Conservation (phyloP, 2,888 invertebrate species). For the Chironomus tentans region DNA sequence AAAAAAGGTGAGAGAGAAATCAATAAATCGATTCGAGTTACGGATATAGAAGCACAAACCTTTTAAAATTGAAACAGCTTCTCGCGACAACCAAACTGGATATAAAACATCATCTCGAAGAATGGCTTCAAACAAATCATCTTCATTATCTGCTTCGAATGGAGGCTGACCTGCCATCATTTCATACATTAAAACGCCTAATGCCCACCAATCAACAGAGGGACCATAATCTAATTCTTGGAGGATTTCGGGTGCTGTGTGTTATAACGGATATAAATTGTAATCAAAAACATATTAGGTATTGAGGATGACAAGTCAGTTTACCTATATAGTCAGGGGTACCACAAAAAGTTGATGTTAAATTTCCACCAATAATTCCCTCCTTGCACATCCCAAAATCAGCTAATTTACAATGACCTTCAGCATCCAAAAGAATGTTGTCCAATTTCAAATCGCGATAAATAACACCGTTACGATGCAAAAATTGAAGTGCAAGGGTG, state of each 20-base stretch:
- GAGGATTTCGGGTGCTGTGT: conserved; percentile 87
- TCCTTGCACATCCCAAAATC: conserved; percentile 98
- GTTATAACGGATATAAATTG: conserved; percentile 50
- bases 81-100: conserved; percentile 91
- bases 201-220: conserved; percentile 93
- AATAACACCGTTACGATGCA: conserved; percentile 93
- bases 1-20: background rate
- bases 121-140: conserved; percentile 97
- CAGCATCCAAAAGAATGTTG: conserved; percentile 92
- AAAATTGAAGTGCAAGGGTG: conserved; percentile 91
- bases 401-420: conserved; percentile 89
- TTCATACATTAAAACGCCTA: conserved; percentile 97
- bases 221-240: conserved; percentile 88
- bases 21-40: background rate
- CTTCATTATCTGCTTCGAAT: conserved; percentile 99
- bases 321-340: conserved; percentile 92
- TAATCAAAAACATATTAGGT: conserved; percentile 30
- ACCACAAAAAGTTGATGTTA: conserved; percentile 97
- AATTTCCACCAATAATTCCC: conserved; percentile 57
- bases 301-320: background rate
- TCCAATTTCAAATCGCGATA: conserved; percentile 98
- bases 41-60: conserved; percentile 37
- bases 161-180: conserved; percentile 99
- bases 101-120: conserved; percentile 97
- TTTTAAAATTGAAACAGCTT: conserved; percentile 84